A percentile compares a stretch with the other conserved stretches of the same genome.
Conservation (phyloP, 64 coral and sea anemone genomes). For the Platygyra sinensis region DNA sequence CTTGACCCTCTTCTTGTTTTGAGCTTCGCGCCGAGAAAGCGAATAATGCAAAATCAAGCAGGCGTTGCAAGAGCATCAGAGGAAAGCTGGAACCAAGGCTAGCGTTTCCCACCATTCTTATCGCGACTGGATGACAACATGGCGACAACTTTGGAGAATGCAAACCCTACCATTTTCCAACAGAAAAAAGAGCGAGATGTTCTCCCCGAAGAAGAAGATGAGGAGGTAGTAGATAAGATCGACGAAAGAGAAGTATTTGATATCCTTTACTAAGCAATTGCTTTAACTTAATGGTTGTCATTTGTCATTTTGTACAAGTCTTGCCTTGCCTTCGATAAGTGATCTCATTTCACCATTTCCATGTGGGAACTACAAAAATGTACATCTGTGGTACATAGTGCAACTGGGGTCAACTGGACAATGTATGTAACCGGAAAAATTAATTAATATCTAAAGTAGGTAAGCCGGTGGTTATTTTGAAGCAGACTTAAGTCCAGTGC, state of each 20-base stretch:
- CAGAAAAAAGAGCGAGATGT: conserved; percentile 72
- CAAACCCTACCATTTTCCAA: conserved; percentile 81
- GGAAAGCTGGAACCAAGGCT: not conserved
- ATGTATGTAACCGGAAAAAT: too few species aligned
- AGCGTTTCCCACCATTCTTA: conserved; percentile 16
- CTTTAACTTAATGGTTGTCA: too few species aligned
- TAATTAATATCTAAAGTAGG: too few species aligned
- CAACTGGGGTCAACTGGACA: too few species aligned
- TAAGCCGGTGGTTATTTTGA: too few species aligned
- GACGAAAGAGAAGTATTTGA: conserved; percentile 97
- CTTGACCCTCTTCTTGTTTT: too few species aligned
- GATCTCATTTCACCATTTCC: too few species aligned
- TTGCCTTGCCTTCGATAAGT: too few species aligned
- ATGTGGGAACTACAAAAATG: too few species aligned
- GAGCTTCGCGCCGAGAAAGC: not conserved
- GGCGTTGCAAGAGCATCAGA: not conserved
- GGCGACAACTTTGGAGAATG: conserved; percentile 87
- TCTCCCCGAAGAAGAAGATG: conserved; percentile 78
- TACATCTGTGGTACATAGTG: too few species aligned
- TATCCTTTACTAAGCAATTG: conserved; percentile 76
- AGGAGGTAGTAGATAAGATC: conserved; percentile 84
- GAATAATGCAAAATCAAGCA: not conserved
- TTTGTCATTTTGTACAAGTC: too few species aligned
- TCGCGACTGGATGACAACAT: conserved; percentile 49
- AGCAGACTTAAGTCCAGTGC: too few species aligned